Percentiles rank a stretch among this genome's conserved stretches.
Evolutionary conservation across 2,113 vertebrate species (phyloP).

Genomic region (Andinoacara biseriatus): DNA sequence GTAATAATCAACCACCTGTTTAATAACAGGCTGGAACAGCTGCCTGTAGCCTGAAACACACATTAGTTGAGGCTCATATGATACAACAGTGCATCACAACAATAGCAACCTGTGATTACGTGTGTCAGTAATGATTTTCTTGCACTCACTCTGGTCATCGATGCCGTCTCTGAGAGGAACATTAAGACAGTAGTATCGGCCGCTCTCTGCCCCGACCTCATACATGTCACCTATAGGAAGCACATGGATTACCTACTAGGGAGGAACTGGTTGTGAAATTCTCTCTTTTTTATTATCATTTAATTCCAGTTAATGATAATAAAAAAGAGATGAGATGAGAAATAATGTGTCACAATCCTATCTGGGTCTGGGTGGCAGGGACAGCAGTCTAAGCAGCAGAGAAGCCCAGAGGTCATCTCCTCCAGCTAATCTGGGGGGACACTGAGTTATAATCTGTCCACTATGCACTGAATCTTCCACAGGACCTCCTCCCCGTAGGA

Average conservation of each 20-base stretch:
- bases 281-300: neutral
- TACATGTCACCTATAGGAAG: conserved; percentile 93
- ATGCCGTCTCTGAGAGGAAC: conserved; percentile 97
- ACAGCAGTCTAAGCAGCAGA: too few relatives aligned
- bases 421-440: too few relatives aligned
- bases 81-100: neutral
- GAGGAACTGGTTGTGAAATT: neutral
- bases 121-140: neutral
- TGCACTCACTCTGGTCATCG: conserved; percentile 93
- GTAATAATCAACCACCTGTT: conserved; percentile 98
- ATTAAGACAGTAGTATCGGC: conserved; percentile 97
- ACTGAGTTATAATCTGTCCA: too few relatives aligned
- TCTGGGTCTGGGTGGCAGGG: too few relatives aligned
- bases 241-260: neutral
- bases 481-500: too few relatives aligned
- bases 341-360: too few relatives aligned
- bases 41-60: conserved; percentile 91
- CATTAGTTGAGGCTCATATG: too few relatives aligned
- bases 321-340: too few relatives aligned
- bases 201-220: conserved; percentile 97
- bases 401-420: too few relatives aligned
- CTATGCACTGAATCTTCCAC: too few relatives aligned
- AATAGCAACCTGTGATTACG: neutral
- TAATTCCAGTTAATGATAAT: neutral
- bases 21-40: conserved; percentile 97